Evolutionary conservation across 2,113 vertebrate genomes (phyloP), one percentile per base, ranked within the genome.

Genomic region (Lycocorax pyrrhopterus): DNA sequence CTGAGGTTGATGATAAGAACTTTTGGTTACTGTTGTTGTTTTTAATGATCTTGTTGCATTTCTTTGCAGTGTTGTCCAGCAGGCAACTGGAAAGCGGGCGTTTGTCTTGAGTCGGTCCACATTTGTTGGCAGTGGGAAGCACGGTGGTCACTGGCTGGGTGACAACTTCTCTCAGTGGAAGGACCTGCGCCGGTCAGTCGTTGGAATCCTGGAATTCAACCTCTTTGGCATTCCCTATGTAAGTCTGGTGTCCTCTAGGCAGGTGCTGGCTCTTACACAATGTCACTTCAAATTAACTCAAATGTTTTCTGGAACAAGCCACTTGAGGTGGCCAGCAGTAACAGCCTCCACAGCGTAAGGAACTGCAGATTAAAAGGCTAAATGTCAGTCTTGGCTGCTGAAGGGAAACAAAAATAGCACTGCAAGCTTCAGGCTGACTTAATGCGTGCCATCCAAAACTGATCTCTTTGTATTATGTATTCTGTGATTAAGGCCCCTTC

Each of bases 221-320:
- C 98, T 99, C 91, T 99, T 99, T 66, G 98, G 98, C 84, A 95
- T 99, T 89, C 98, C 98, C 93, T 99, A 98, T 19, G 98, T 99
- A 97, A 98, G 98, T 95, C 56, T 27, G 6, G 10, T 6, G 4
- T 56, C 71, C 76, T 79, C 79, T 46, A n/a, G 69, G 71, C 88
- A 82, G 56, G 44, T 56, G 62, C 51, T 84, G 76, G 27, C 80
- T 88, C 25, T 7, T 19, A 14, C 8, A 59, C 22, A 41, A 0
- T 43, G 78, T 46, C 47, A 35, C n/a, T 93, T 94, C 43, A 84
- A 89, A 84, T 94, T 26, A 84, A 43, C 44, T 84, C 41, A 27
- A 6, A 35, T 43, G 37, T 87, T 90, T 87, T 89, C 86, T 76
- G 73, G 64, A 89, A 39, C 23, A 29, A 69, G 35, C 37, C 25